Evolutionary conservation across 2,888 invertebrate species (phyloP).

Genomic region (Neoaliturus tenellus): DNA sequence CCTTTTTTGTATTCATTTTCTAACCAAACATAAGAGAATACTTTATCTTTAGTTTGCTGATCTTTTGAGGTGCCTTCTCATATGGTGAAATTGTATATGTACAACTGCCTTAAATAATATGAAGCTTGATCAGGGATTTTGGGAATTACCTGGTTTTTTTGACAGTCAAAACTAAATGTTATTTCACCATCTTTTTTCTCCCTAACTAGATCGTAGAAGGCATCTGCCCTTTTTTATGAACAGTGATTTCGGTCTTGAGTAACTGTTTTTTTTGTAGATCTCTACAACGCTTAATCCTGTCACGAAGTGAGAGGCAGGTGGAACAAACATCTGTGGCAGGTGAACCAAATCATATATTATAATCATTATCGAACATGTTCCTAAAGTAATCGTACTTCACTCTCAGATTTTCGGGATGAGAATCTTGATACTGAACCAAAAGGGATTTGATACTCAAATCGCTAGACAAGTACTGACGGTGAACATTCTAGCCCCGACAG

Average conservation of each 20-base stretch:
- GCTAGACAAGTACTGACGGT: slow-evolving; percentile 55
- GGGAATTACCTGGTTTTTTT: slow-evolving; percentile 68
- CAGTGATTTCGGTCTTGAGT: slow-evolving; percentile 11
- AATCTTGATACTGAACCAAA: slow-evolving; percentile 53
- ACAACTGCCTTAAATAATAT: slow-evolving; percentile 69
- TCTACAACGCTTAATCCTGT: neutral
- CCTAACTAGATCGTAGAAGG: slow-evolving; percentile 3
- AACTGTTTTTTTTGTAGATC: neutral
- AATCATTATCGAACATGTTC: slow-evolving; percentile 53
- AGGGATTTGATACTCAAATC: slow-evolving; percentile 52
- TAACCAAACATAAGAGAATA: slow-evolving; percentile 39
- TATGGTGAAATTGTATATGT: slow-evolving; percentile 62
- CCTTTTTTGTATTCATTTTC: slow-evolving; percentile 38
- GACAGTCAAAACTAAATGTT: slow-evolving; percentile 66
- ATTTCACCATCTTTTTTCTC: slow-evolving; percentile 45
- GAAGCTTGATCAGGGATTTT: slow-evolving; percentile 69
- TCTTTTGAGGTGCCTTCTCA: slow-evolving; percentile 39
- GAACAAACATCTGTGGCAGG: slow-evolving; percentile 60
- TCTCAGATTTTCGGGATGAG: slow-evolving; percentile 21
- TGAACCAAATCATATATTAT: slow-evolving; percentile 58
- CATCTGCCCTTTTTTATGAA: slow-evolving; percentile 45
- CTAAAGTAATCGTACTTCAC: slow-evolving; percentile 55
- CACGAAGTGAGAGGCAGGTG: neutral
- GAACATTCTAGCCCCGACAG: slow-evolving; percentile 48
- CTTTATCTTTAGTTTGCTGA: slow-evolving; percentile 26